Conservation (phyloP, 1,140 invertebrate species). For the Drosophila subobscura region DNA sequence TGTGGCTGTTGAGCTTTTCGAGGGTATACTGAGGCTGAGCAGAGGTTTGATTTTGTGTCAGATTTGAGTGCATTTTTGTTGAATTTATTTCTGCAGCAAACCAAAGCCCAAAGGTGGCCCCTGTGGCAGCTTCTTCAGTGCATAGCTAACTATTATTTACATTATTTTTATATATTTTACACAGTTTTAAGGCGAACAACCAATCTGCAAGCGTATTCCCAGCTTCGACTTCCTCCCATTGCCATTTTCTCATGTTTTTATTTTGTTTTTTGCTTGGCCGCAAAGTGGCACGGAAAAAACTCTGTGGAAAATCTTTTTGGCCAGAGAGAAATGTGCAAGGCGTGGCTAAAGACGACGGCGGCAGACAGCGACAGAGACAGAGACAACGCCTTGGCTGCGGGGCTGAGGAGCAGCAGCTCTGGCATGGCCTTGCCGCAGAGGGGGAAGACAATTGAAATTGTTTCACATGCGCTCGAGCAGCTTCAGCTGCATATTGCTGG, state of each 20-base stretch:
- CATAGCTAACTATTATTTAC: constrained; percentile 52
- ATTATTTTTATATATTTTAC: too few species aligned
- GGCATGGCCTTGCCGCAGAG: constrained; percentile 60
- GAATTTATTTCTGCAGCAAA: too few species aligned
- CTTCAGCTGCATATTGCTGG: constrained; percentile 29
- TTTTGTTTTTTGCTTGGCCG: constrained; percentile 43
- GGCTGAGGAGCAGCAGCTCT: constrained; percentile 14
- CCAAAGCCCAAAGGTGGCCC: too few species aligned
- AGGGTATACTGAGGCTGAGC: too few species aligned
- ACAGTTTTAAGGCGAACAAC: too few species aligned
- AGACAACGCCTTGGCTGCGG: constrained; percentile 5
- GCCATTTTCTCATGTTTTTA: constrained; percentile 27
- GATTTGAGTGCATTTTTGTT: too few species aligned
- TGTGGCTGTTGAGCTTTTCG: too few species aligned
- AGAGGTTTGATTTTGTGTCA: too few species aligned
- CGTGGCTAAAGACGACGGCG: constrained; percentile 33
- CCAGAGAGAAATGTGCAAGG: constrained; percentile 58
- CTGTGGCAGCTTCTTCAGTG: constrained; percentile 1
- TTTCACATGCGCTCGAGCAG: constrained; percentile 54
- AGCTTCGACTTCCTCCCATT: too few species aligned
- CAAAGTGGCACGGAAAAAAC: constrained; percentile 69
- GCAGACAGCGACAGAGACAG: neutral
- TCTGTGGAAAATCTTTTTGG: constrained; percentile 38
- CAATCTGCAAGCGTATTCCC: too few species aligned
- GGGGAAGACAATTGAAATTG: constrained; percentile 55